Conservation (phyloP, 2,113 vertebrate species). For the Amphiprion ocellaris region DNA sequence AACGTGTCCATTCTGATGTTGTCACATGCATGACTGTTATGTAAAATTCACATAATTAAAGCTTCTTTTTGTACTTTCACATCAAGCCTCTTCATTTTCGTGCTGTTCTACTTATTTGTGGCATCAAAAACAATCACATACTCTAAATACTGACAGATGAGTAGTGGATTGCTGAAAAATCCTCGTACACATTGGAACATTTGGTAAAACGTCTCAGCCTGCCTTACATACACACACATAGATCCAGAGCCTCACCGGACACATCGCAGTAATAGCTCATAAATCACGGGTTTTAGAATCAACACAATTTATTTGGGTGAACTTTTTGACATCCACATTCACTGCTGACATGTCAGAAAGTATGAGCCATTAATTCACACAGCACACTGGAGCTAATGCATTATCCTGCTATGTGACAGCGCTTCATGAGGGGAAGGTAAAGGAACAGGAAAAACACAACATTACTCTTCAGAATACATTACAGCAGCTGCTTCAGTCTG, state of each 20-base stretch:
- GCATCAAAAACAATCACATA: slow-evolving; percentile 19
- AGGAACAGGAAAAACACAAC: slow-evolving; percentile 27
- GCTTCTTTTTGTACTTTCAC: slow-evolving; percentile 17
- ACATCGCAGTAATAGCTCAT: slow-evolving; percentile 2
- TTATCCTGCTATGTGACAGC: slow-evolving; percentile 42
- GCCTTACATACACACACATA: slow-evolving; percentile 1
- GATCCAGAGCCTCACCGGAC: slow-evolving; percentile 9
- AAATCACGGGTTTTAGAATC: slow-evolving; percentile 12
- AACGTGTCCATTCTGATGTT: background rate
- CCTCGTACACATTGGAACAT: background rate
- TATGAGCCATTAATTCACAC: slow-evolving; percentile 44
- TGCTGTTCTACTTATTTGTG: slow-evolving; percentile 6
- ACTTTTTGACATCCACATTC: slow-evolving; percentile 27
- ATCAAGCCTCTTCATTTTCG: background rate
- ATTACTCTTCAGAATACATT: slow-evolving; percentile 20
- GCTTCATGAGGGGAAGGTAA: slow-evolving; percentile 25
- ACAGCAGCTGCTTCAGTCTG: slow-evolving; percentile 10
- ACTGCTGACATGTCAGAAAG: slow-evolving; percentile 16
- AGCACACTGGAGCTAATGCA: slow-evolving; percentile 41
- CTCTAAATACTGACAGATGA: slow-evolving; percentile 16
- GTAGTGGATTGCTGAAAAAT: background rate
- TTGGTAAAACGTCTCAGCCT: slow-evolving; percentile 12
- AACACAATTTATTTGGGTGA: slow-evolving; percentile 19
- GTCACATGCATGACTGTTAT: background rate
- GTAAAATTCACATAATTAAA: slow-evolving; percentile 5